Evolutionary conservation across 2,113 vertebrate species (phyloP).

Genomic region (Oreochromis niloticus): DNA sequence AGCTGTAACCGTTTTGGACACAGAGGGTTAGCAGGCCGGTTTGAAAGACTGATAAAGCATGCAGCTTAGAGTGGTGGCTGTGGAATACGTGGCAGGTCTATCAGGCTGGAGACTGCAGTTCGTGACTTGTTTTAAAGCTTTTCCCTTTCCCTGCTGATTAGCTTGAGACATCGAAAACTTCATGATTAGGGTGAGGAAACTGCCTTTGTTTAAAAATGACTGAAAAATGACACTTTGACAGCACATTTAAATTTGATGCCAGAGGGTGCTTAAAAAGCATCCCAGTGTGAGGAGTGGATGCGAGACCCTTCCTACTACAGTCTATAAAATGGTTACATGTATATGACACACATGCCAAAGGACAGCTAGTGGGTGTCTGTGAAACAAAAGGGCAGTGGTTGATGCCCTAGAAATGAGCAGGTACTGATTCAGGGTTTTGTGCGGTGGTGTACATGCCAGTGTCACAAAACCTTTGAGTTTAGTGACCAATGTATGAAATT

Average conservation of each 20-base stretch:
- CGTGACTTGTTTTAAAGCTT: background rate
- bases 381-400: background rate
- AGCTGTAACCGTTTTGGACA: background rate
- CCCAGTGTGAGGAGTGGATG: background rate
- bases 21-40: background rate
- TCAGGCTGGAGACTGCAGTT: background rate
- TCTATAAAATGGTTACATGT: background rate
- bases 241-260: background rate
- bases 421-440: background rate
- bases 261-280: background rate
- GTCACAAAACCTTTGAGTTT: background rate
- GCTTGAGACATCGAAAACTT: background rate
- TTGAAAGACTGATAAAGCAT: background rate
- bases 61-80: background rate
- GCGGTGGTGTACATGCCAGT: background rate
- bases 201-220: background rate
- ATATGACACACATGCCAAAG: background rate
- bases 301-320: background rate
- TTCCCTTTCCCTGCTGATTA: background rate
- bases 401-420: background rate
- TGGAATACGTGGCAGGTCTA: background rate
- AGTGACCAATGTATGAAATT: background rate
- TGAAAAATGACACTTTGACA: background rate
- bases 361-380: background rate
- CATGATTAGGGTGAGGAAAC: background rate